Evolutionary conservation across 2,113 vertebrate genomes (phyloP).

Genomic region (Equus quagga): DNA sequence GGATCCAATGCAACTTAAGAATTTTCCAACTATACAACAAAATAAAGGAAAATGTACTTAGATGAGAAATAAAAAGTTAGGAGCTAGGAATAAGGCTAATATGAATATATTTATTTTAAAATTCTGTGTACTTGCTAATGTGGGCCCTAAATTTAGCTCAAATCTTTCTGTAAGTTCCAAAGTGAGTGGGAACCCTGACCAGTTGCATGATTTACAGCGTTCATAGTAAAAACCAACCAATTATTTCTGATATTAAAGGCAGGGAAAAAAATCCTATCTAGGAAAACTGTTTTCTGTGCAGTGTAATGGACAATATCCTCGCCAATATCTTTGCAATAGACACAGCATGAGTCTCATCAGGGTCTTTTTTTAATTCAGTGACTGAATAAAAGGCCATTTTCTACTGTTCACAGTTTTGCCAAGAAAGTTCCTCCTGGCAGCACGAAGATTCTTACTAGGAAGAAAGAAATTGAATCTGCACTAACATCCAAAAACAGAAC

Average conservation of each 20-base stretch:
- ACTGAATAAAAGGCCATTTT: background rate
- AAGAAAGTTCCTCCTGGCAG: background rate
- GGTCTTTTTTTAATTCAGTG: background rate
- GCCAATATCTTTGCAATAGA: background rate
- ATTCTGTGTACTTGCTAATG: background rate
- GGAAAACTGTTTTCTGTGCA: background rate
- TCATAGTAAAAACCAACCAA: background rate
- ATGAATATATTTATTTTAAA: background rate
- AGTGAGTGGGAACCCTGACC: background rate
- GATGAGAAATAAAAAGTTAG: background rate
- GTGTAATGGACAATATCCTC: no score
- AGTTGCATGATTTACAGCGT: background rate
- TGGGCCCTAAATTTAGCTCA: background rate
- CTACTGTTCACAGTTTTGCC: background rate
- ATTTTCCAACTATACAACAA: background rate
- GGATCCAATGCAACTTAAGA: background rate
- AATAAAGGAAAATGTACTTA: background rate
- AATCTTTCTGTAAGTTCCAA: background rate
- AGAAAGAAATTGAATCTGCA: background rate
- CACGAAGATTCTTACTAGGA: background rate
- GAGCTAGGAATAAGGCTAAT: background rate
- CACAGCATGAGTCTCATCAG: background rate
- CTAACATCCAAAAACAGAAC: background rate
- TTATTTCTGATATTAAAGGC: background rate
- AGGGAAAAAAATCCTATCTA: background rate